Evolutionary conservation across 2,888 invertebrate species (phyloP).

Genomic region (Tetramorium bicarinatum): DNA sequence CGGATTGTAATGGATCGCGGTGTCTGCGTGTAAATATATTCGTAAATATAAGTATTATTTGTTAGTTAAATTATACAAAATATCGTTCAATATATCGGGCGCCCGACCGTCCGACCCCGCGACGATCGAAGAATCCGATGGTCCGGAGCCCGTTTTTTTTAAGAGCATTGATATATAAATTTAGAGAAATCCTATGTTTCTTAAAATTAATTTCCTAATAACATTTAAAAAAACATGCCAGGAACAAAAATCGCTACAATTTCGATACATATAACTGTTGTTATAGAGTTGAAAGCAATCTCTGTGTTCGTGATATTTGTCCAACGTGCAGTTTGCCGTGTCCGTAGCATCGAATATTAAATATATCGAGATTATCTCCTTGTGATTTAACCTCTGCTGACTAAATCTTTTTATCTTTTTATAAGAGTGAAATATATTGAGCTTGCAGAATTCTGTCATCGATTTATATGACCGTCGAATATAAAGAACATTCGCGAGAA

Average conservation of each 20-base stretch:
- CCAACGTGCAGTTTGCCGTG: not conserved
- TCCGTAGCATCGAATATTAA: not conserved
- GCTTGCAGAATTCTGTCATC: not conserved
- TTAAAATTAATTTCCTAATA: not conserved
- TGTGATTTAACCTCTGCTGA: not conserved
- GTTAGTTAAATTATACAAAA: slow-evolving; percentile 70
- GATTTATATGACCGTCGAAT: not conserved
- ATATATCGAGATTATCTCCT: not conserved
- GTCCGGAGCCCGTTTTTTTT: not conserved
- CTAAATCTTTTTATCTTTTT: not conserved
- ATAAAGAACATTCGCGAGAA: slow-evolving; percentile 8
- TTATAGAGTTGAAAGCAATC: not conserved
- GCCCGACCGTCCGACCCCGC: slow-evolving; percentile 25
- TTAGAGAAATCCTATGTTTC: not conserved
- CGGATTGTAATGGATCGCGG: slow-evolving; percentile 53
- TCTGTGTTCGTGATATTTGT: not conserved
- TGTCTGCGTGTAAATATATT: slow-evolving; percentile 62
- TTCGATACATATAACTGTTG: not conserved
- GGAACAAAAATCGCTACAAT: not conserved
- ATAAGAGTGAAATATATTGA: not conserved
- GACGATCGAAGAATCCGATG: slow-evolving; percentile 24
- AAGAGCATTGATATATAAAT: not conserved
- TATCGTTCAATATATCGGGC: slow-evolving; percentile 66
- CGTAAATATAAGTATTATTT: slow-evolving; percentile 66
- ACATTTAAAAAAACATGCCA: too few relatives aligned